These are phyloP conservation scores for Artemisiospiza belli DNA, from an alignment of 2,113 vertebrate genomes.

Conservation along the genomic window DNA sequence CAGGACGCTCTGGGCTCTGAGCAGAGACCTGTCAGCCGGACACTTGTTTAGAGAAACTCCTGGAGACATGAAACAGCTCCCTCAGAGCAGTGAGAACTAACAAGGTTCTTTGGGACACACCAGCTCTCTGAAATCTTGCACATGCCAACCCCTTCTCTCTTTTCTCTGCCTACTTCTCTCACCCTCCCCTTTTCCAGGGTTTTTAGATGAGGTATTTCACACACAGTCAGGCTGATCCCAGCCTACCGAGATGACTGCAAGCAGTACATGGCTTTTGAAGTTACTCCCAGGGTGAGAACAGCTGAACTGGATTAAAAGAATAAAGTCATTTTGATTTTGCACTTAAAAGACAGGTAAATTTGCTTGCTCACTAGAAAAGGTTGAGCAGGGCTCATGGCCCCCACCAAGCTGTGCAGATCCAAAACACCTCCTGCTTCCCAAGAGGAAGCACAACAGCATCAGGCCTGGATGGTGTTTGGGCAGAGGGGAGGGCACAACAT, in stretches of 20 bases:
- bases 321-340: conserved; percentile 24
- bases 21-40: neutral
- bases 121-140: neutral
- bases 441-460: neutral
- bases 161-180: neutral
- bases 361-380: neutral
- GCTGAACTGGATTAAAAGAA: conserved; percentile 10
- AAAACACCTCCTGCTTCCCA: neutral
- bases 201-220: neutral
- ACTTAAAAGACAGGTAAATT: conserved; percentile 15
- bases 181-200: neutral
- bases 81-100: neutral
- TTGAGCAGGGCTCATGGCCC: neutral
- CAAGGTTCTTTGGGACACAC: neutral
- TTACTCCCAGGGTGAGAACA: neutral
- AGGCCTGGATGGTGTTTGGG: neutral
- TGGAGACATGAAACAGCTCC: neutral
- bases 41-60: neutral
- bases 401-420: neutral
- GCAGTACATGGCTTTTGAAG: neutral
- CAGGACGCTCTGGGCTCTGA: neutral
- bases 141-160: neutral
- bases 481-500: neutral
- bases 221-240: neutral
- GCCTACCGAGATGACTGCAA: neutral